Percentiles rank a stretch among this genome's conserved stretches.
These are phyloP conservation scores for Ectropis grisescens DNA, from an alignment of 1,140 invertebrate genomes.

Conservation along the genomic window DNA sequence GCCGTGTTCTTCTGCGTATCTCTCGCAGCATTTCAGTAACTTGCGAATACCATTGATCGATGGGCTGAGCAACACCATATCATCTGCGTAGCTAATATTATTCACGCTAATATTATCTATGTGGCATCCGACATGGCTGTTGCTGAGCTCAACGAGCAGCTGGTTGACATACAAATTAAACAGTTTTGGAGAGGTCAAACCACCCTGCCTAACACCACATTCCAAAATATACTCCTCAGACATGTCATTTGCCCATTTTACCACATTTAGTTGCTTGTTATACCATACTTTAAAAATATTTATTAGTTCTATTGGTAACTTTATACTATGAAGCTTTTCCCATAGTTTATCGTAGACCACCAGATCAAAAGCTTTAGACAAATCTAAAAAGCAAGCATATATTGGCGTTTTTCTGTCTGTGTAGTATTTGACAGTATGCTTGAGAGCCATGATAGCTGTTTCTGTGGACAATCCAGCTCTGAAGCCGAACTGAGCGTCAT, in stretches of 20 bases:
- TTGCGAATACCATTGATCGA: slow-evolving; percentile 1
- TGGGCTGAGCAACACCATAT: slow-evolving; percentile 1
- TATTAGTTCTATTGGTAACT: slow-evolving; percentile 1
- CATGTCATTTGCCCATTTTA: slow-evolving; percentile 3
- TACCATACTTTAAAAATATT: slow-evolving; percentile 8
- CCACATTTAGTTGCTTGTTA: slow-evolving; percentile 4
- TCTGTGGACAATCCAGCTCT: slow-evolving; percentile 4
- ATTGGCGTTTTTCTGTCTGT: slow-evolving; percentile 10
- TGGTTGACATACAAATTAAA: slow-evolving; percentile 8
- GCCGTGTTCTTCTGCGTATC: slow-evolving; percentile 1
- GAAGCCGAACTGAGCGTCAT: slow-evolving; percentile 17
- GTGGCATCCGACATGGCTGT: slow-evolving; percentile 1
- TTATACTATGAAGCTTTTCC: slow-evolving; percentile 3
- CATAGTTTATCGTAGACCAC: slow-evolving; percentile 8
- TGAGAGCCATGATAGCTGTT: slow-evolving; percentile 1
- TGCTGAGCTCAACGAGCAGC: slow-evolving; percentile 6
- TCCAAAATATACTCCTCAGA: slow-evolving; percentile 5
- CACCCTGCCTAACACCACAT: slow-evolving; percentile 11
- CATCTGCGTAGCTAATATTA: slow-evolving; percentile 6
- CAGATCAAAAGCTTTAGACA: slow-evolving; percentile 10
- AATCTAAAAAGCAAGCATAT: slow-evolving; percentile 8
- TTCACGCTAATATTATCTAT: slow-evolving; percentile 4
- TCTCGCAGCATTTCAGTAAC: slow-evolving; percentile 1
- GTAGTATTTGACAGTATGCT: slow-evolving; percentile 12
- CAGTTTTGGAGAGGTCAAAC: slow-evolving; percentile 5